Base-by-base conservation (phyloP, 2,113 vertebrate genomes). In the Heterotilapia buettikoferi region DNA sequence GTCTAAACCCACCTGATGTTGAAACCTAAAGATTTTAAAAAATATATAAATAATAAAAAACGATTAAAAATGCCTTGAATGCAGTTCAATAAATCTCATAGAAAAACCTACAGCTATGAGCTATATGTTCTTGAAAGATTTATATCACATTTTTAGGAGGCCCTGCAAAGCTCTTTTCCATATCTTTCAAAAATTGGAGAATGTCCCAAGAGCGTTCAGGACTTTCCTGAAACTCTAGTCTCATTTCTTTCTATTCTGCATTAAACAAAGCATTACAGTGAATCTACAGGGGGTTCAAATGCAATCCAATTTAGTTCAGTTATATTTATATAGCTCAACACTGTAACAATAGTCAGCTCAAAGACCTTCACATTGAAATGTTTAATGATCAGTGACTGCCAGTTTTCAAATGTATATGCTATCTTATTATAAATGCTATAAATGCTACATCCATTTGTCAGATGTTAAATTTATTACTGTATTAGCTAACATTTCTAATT, bases 51-150 rank as follows among this genome's bases (percentile, higher is more conserved):
- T 61, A 66, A 40, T 71, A 43, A 71, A 21, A 71, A 71, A 16
- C 7, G 38, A 66, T 66, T 66, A 43, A 71, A 71, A 24, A 40
- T 19, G 13, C 80, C 68, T 86, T 76, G 78, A 87, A 89, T 82
- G 84, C 43, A 71, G 61, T 89, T 89, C 61, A 86, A 85, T 88
- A 91, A 92, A 91, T 38, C 80, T 78, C 18, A 76, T 57, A 47
- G 21, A 85, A 61, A 84, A 18, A 52, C 19, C 43, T 24, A 86
- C 59, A 92, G 66, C 82, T 68, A 86, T 87, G 54, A 84, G 52
- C 50, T 82, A 53, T 54, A 76, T 89, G 85, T 63, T 90, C 43
- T 40, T 59, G 3, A 33, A 80, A 84, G 45, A 88, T 26, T 81
- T 61, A 10, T 57, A 45, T 80, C 47, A 83, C 36, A 84, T 47